Percentiles rank a stretch among this genome's conserved stretches.
Conservation (phyloP, 2,113 vertebrate species). For the Dunckerocampus dactyliophorus region DNA sequence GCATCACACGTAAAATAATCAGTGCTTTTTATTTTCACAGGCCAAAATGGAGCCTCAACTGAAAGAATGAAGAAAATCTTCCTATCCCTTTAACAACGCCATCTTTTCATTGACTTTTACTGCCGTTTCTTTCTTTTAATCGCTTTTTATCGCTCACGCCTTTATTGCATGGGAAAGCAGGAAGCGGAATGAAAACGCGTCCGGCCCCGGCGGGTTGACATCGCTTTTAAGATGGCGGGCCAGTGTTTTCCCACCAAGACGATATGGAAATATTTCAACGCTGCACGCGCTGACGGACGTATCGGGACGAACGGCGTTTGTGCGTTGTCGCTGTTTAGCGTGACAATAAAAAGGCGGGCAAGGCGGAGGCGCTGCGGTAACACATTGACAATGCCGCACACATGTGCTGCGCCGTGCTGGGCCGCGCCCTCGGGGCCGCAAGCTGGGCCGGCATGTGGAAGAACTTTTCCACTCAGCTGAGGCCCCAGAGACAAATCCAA, state of each 20-base stretch:
- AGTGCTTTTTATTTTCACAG: too few species aligned
- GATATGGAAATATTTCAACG: background rate
- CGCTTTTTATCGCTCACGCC: background rate
- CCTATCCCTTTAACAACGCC: background rate
- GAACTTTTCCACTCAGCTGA: slow-evolving; percentile 69
- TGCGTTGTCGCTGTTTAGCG: background rate
- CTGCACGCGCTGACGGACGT: too few species aligned
- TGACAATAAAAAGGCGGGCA: slow-evolving; percentile 28
- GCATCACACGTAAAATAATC: too few species aligned
- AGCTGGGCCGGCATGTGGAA: slow-evolving; percentile 62
- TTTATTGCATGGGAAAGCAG: background rate
- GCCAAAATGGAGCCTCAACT: too few species aligned
- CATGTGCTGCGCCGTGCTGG: slow-evolving; percentile 57
- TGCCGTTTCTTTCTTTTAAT: background rate
- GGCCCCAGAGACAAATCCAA: slow-evolving; percentile 35
- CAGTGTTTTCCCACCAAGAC: background rate
- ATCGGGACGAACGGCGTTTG: too few species aligned
- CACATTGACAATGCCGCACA: slow-evolving; percentile 69
- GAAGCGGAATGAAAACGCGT: background rate
- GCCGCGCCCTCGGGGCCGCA: slow-evolving; percentile 56
- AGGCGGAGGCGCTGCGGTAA: slow-evolving; percentile 57
- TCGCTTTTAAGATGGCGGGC: background rate
- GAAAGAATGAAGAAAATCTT: background rate
- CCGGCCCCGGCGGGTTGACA: background rate
- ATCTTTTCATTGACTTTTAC: background rate